Percentiles rank a stretch among this genome's conserved stretches.
phyloP scores from a whole-genome alignment of 2,113 vertebrate species.

The Sclerurus mexicanus region DNA sequence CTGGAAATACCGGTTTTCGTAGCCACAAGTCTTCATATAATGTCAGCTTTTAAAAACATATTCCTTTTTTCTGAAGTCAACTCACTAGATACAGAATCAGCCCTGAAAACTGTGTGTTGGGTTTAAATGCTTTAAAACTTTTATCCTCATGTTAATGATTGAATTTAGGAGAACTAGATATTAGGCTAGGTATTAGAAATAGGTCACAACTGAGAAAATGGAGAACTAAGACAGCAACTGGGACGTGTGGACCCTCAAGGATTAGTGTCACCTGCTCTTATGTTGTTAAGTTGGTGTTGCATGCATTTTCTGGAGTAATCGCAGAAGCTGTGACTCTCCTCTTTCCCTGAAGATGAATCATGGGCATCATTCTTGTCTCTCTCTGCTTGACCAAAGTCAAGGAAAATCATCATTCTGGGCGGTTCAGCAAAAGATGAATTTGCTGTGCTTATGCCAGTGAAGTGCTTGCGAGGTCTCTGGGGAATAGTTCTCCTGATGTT shows the following conservation, averaged over 20 bases:
- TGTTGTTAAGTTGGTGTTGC: not conserved
- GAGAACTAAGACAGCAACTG: not conserved
- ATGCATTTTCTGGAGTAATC: not conserved
- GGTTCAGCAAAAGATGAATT: not conserved
- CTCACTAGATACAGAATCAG: not conserved
- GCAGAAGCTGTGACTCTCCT: not conserved
- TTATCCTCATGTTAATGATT: not conserved
- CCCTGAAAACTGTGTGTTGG: not conserved
- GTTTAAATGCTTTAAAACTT: not conserved
- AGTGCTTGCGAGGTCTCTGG: not conserved
- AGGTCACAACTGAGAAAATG: not conserved
- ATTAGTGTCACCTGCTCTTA: not conserved
- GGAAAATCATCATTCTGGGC: not conserved
- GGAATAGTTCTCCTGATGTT: not conserved
- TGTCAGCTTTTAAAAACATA: not conserved
- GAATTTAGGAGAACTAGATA: not conserved
- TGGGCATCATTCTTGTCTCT: not conserved
- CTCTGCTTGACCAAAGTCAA: not conserved
- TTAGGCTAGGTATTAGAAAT: conserved; percentile 5
- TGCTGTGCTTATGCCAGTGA: not conserved
- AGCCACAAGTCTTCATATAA: not conserved
- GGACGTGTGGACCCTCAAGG: not conserved
- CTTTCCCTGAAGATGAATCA: not conserved
- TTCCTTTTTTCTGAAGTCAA: not conserved
- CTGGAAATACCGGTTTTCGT: not conserved